Percentiles rank a stretch among this genome's conserved stretches.
Evolutionary conservation across 2,797 vertebrate species (phyloP).

Genomic region (Poeciliopsis presidionis): DNA sequence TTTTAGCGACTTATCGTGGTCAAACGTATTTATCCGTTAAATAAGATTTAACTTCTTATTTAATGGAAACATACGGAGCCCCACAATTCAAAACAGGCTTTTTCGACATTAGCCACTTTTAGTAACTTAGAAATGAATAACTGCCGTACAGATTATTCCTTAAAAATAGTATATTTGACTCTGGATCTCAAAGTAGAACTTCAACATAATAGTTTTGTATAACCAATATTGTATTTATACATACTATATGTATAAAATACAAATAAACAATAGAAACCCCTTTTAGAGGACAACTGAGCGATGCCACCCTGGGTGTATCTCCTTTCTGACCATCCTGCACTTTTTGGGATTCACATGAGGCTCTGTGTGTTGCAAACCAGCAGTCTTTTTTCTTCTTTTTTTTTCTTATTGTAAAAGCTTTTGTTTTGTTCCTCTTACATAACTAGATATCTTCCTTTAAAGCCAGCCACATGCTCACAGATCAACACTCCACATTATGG

Average conservation of each 20-base stretch:
- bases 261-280: background rate
- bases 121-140: background rate
- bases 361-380: background rate
- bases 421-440: conserved; percentile 22
- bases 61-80: too few species aligned
- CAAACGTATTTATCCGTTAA: too few species aligned
- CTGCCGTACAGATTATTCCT: background rate
- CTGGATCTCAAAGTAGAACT: background rate
- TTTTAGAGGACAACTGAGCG: background rate
- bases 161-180: background rate
- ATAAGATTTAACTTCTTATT: too few species aligned
- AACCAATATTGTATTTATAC: background rate
- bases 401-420: conserved; percentile 8
- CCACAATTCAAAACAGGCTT: too few species aligned
- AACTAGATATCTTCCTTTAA: conserved; percentile 26
- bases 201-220: background rate
- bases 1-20: too few species aligned
- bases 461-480: conserved; percentile 33
- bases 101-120: background rate
- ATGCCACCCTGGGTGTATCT: background rate
- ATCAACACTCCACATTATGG: conserved; percentile 26
- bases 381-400: background rate
- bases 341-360: background rate
- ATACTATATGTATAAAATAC: background rate
- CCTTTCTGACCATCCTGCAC: background rate